phyloP scores from a whole-genome alignment of 2,113 vertebrate species.

The Merops nubicus region DNA sequence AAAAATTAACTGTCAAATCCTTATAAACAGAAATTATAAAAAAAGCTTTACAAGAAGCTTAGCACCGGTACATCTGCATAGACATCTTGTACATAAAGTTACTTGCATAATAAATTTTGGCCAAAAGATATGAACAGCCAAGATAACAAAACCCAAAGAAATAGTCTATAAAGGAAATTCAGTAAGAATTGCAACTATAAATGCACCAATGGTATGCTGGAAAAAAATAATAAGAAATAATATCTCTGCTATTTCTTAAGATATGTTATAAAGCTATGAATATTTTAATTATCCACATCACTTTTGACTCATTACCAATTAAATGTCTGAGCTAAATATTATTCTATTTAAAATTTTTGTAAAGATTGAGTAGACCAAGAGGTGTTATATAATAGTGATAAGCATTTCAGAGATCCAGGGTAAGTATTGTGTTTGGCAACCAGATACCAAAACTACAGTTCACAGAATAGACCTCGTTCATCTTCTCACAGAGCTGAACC shows the following conservation, averaged over 20 bases:
- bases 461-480: neutral
- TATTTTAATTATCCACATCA: neutral
- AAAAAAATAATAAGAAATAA: conserved; percentile 42
- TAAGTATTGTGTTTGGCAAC: neutral
- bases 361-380: neutral
- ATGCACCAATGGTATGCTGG: neutral
- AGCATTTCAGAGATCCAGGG: conserved; percentile 1
- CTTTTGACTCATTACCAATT: conserved; percentile 26
- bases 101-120: neutral
- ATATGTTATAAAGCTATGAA: neutral
- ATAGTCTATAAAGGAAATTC: neutral
- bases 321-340: conserved; percentile 42
- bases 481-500: neutral
- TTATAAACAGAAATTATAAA: neutral
- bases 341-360: neutral
- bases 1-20: neutral
- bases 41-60: neutral
- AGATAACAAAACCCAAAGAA: neutral
- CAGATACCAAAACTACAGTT: neutral
- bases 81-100: neutral
- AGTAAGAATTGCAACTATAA: neutral
- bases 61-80: neutral
- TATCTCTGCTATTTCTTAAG: conserved; percentile 4
- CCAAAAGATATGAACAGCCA: neutral
- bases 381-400: neutral